phyloP scores from a whole-genome alignment of 2,113 vertebrate genomes.

The Calidris pugnax region DNA sequence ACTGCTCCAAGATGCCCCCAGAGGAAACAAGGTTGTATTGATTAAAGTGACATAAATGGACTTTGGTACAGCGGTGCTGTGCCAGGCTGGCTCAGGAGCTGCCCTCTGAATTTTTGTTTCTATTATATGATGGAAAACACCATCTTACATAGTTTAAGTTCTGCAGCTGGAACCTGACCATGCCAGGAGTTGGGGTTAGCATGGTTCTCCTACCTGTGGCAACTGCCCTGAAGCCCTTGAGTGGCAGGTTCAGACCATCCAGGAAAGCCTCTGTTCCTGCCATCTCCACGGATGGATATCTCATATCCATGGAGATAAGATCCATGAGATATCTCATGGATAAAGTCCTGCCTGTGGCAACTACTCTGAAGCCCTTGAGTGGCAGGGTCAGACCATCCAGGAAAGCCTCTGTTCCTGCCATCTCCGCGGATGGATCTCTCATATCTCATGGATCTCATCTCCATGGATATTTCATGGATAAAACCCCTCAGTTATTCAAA shows the following conservation, averaged over 20 bases:
- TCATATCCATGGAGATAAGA: too few species aligned
- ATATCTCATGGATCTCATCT: too few species aligned
- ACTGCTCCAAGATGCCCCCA: neutral
- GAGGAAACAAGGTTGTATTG: neutral
- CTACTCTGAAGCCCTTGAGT: neutral
- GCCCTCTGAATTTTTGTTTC: neutral
- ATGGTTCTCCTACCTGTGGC: neutral
- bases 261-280: neutral
- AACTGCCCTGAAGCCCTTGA: neutral
- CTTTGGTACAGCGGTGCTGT: neutral
- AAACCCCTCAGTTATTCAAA: neutral
- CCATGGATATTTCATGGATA: too few species aligned
- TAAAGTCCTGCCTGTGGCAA: neutral
- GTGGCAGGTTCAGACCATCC: rapidly evolving
- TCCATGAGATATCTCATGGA: too few species aligned
- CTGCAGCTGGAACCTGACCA: neutral
- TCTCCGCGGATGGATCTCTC: neutral
- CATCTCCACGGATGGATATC: neutral
- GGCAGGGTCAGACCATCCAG: neutral
- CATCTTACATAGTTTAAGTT: rapidly evolving
- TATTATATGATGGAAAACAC: neutral
- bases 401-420: neutral
- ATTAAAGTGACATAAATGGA: neutral
- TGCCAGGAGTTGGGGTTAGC: neutral
- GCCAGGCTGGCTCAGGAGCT: rapidly evolving